Conservation (phyloP, 2,797 vertebrate species). For the Falco peregrinus region DNA sequence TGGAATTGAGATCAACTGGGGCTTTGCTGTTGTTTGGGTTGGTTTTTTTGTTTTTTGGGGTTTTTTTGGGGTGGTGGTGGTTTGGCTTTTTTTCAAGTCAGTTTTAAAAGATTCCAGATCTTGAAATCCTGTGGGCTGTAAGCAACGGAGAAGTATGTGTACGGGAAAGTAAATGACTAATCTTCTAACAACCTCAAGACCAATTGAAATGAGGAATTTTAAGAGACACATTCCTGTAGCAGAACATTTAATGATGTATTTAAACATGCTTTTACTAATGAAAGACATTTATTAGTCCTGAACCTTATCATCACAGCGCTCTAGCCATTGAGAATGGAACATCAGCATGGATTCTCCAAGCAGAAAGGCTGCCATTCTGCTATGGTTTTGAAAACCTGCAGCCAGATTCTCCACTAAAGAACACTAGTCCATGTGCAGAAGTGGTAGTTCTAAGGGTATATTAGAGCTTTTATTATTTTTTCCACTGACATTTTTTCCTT, state of each 20-base stretch:
- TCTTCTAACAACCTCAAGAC: neutral
- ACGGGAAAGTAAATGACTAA: neutral
- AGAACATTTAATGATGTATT: neutral
- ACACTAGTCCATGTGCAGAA: neutral
- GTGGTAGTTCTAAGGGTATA: neutral
- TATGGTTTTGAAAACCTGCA: neutral
- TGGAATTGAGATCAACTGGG: neutral
- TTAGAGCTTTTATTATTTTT: neutral
- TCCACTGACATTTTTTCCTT: fast-evolving
- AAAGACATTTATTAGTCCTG: neutral
- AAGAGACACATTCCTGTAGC: neutral
- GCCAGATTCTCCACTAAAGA: neutral
- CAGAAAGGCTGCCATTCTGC: neutral
- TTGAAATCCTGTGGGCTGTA: neutral
- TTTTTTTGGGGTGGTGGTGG: too few relatives aligned
- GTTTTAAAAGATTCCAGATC: neutral
- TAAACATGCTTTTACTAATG: neutral
- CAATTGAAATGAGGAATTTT: neutral
- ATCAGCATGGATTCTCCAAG: neutral
- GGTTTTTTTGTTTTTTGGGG: too few relatives aligned
- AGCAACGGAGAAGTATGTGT: neutral
- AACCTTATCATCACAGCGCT: neutral
- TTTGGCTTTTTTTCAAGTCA: neutral
- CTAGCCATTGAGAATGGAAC: neutral
- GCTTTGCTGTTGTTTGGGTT: fast-evolving